Evolutionary conservation across 2,113 vertebrate species (phyloP).

Genomic region (Pollachius pollachius): DNA sequence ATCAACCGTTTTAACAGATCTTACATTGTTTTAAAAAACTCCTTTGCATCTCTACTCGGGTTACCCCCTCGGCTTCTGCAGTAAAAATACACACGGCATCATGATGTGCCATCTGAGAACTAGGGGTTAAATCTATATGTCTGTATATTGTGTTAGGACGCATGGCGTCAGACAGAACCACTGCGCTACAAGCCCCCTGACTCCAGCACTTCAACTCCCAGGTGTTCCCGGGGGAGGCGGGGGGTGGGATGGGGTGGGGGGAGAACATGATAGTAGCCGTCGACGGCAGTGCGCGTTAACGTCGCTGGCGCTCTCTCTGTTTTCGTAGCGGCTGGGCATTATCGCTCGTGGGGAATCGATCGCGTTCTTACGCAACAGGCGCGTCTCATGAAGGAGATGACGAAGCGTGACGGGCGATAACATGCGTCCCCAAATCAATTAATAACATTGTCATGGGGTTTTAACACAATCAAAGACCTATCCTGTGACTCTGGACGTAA

Average conservation of each 20-base stretch:
- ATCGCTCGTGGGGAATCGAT: slow-evolving; percentile 29
- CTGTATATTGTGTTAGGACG: slow-evolving; percentile 60
- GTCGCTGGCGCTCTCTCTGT: slow-evolving; percentile 27
- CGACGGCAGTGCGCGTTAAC: slow-evolving; percentile 16
- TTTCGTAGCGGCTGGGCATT: slow-evolving; percentile 22
- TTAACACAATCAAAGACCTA: too few relatives aligned
- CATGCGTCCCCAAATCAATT: too few relatives aligned
- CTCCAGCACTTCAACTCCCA: slow-evolving; percentile 48
- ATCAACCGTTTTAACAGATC: slow-evolving; percentile 69
- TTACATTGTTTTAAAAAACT: slow-evolving; percentile 59
- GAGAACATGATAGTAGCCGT: too few relatives aligned
- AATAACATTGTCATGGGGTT: too few relatives aligned
- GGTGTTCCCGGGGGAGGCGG: slow-evolving; percentile 28
- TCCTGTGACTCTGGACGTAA: too few relatives aligned
- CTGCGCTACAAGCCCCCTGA: slow-evolving; percentile 47
- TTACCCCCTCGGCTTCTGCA: slow-evolving; percentile 55
- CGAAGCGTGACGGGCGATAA: slow-evolving; percentile 17
- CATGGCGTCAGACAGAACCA: slow-evolving; percentile 59
- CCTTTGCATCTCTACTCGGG: slow-evolving; percentile 59
- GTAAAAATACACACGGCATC: slow-evolving; percentile 62
- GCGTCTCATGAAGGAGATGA: slow-evolving; percentile 44
- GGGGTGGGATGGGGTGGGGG: slow-evolving; percentile 26
- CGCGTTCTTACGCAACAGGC: slow-evolving; percentile 43
- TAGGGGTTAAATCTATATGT: slow-evolving; percentile 8
- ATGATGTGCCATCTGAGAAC: slow-evolving; percentile 63